Evolutionary conservation across 2,888 invertebrate genomes (phyloP), one percentile per base, ranked within the genome.

Genomic region (Empis stercorea): DNA sequence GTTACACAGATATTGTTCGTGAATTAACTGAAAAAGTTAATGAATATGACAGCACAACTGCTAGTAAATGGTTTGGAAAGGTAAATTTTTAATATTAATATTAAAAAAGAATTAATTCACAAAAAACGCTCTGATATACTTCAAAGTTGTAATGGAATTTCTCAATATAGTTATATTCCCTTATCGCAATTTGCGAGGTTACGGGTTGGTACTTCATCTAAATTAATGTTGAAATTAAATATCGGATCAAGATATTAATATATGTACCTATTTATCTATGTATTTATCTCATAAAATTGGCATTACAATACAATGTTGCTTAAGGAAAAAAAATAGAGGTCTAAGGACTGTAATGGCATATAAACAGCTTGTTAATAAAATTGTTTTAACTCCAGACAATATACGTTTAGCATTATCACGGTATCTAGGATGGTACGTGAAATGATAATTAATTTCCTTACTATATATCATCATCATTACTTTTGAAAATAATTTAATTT

Each of bases 231-330:
- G n/a, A n/a, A n/a, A n/a, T n/a, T n/a, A n/a, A n/a, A n/a, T n/a
- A n/a, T n/a, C n/a, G n/a, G n/a, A n/a, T n/a, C n/a, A n/a, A n/a
- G n/a, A n/a, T n/a, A n/a, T n/a, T n/a, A n/a, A n/a, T n/a, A n/a
- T n/a, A n/a, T n/a, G n/a, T n/a, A n/a, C n/a, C n/a, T n/a, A n/a
- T n/a, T n/a, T n/a, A n/a, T n/a, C n/a, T n/a, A n/a, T n/a, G n/a
- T n/a, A 30, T 27, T 27, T 41, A 17, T n/a, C 15, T 37, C 13
- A 37, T 30, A 37, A 43, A 72, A 9, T 64, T 87, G 87, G 77
- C 85, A 17, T 71, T 92, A 52, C 87, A 94, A 66, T 93, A 93
- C 71, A 95, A 93, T 71, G 88, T 94, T 5, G 87, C 91, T 1
- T 80, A 80, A 57, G 95, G 95, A 3, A 95, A 70, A 88, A 86